These are phyloP conservation scores for Agonopterix heracliana DNA, from an alignment of 2,888 invertebrate species.

Conservation along the genomic window DNA sequence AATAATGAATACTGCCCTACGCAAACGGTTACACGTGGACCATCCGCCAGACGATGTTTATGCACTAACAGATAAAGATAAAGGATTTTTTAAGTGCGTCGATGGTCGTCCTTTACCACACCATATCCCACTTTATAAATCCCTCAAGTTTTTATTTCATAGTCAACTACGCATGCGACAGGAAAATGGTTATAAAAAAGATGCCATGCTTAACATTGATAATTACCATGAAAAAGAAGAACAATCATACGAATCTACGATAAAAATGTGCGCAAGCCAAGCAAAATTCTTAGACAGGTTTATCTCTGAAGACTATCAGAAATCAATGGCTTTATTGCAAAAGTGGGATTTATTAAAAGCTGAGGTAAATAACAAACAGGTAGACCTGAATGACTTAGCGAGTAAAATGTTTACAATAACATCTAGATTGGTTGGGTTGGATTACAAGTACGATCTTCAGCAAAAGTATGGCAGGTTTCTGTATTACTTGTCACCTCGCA, in stretches of 20 bases:
- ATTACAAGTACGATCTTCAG: constrained; percentile 77
- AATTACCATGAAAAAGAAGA: constrained; percentile 72
- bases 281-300: constrained; percentile 77
- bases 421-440: constrained; percentile 74
- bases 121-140: constrained; percentile 39
- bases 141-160: constrained; percentile 33
- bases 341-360: constrained; percentile 64
- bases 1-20: constrained; percentile 34
- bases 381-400: constrained; percentile 60
- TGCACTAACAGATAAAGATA: constrained; percentile 41
- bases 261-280: constrained; percentile 66
- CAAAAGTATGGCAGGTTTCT: constrained; percentile 82
- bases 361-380: constrained; percentile 54
- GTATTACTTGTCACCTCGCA: constrained; percentile 79
- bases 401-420: constrained; percentile 44
- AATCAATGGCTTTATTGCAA: constrained; percentile 73
- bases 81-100: constrained; percentile 38
- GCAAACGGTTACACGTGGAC: constrained; percentile 31
- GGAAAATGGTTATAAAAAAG: constrained; percentile 58
- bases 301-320: constrained; percentile 76
- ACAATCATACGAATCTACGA: constrained; percentile 58
- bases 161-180: constrained; percentile 33
- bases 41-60: constrained; percentile 30
- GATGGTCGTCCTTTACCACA: constrained; percentile 28
- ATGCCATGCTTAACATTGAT: constrained; percentile 71